Evolutionary conservation across 2,113 vertebrate genomes (phyloP).

Genomic region (Raja brachyura): DNA sequence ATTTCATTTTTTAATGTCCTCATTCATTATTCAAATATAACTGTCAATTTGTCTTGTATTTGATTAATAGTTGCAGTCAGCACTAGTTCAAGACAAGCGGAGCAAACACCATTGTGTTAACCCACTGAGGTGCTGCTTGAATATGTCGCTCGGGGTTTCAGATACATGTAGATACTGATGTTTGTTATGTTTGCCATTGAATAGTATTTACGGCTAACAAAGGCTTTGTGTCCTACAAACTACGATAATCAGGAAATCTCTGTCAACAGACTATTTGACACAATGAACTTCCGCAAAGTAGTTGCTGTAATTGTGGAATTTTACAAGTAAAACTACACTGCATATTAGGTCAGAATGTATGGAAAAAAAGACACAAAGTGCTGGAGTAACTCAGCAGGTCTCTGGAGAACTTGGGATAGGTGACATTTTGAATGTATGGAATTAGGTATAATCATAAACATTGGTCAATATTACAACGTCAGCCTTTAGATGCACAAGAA

Average conservation of each 20-base stretch:
- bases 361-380: too few species aligned
- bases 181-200: neutral
- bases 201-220: neutral
- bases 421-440: too few species aligned
- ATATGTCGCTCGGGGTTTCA: neutral
- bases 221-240: too few species aligned
- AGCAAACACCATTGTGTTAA: neutral
- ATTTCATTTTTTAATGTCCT: constrained; percentile 21
- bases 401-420: too few species aligned
- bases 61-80: constrained; percentile 21
- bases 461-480: neutral
- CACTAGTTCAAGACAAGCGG: neutral
- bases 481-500: too few species aligned
- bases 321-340: neutral
- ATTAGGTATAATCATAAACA: neutral
- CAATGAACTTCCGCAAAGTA: neutral
- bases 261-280: neutral
- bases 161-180: neutral
- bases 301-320: neutral
- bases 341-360: neutral
- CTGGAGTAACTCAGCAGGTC: too few species aligned
- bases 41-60: neutral
- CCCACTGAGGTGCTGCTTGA: neutral
- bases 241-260: neutral
- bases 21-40: constrained; percentile 23